A percentile compares a stretch with the other conserved stretches of the same genome.
Evolutionary conservation across 2,797 vertebrate species (phyloP).

Genomic region (Carapus acus): DNA sequence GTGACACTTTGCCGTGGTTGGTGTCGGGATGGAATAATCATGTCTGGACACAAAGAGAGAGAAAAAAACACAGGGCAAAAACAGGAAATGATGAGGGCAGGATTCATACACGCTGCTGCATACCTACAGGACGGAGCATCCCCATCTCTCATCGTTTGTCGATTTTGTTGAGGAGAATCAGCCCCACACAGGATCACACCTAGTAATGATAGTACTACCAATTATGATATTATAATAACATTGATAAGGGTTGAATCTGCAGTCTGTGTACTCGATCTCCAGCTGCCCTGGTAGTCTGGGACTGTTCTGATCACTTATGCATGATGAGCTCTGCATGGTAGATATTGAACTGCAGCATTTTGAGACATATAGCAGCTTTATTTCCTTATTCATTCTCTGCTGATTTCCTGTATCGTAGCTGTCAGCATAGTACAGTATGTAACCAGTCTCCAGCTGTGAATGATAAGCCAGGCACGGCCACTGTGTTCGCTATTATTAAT

Average conservation of each 20-base stretch:
- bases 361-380: conserved; percentile 8
- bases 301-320: conserved; percentile 14
- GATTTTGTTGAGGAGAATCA: conserved; percentile 19
- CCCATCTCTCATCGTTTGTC: conserved; percentile 51
- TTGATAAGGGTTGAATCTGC: not conserved
- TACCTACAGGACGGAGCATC: conserved; percentile 45
- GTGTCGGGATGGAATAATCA: not conserved
- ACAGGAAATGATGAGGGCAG: conserved; percentile 6
- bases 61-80: not conserved
- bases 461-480: conserved; percentile 23
- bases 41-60: conserved; percentile 12
- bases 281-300: conserved; percentile 5
- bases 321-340: conserved; percentile 33
- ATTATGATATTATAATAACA: too few relatives aligned
- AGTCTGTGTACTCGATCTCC: not conserved
- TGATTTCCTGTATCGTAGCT: conserved; percentile 4
- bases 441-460: conserved; percentile 19
- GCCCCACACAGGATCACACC: too few relatives aligned
- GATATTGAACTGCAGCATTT: conserved; percentile 22
- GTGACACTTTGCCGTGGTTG: conserved; percentile 6
- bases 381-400: conserved; percentile 7
- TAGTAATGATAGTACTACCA: too few relatives aligned
- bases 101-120: conserved; percentile 54
- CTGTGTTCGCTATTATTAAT: conserved; percentile 35
- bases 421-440: conserved; percentile 2